Conservation (phyloP, 2,797 vertebrate genomes). For the Triplophysa yarkandensis region DNA sequence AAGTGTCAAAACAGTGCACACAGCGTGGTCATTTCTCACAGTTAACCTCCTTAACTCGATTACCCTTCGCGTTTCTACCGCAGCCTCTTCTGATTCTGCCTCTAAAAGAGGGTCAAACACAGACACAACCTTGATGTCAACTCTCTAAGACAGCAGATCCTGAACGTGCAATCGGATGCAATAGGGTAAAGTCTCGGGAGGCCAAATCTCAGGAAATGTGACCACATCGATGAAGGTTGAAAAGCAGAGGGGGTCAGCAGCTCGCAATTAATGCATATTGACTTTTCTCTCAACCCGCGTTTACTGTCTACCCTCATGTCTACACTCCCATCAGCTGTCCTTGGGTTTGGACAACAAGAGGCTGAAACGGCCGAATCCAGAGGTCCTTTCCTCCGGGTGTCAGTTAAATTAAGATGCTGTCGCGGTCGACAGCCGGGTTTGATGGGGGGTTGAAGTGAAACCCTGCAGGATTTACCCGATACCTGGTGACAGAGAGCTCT, state of each 20-base stretch:
- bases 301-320: conserved; percentile 30
- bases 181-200: not conserved
- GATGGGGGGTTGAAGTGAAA: not conserved
- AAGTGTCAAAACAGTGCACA: conserved; percentile 75
- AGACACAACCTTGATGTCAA: conserved; percentile 29
- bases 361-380: conserved; percentile 32
- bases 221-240: conserved; percentile 31
- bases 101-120: conserved; percentile 48
- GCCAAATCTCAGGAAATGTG: conserved; percentile 3
- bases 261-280: conserved; percentile 39
- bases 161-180: not conserved
- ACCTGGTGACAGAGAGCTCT: conserved; percentile 22
- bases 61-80: conserved; percentile 66
- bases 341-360: conserved; percentile 19
- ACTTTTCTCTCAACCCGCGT: conserved; percentile 39
- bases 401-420: conserved; percentile 8
- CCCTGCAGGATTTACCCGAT: conserved; percentile 16
- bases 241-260: conserved; percentile 27
- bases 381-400: conserved; percentile 24
- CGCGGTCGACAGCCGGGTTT: not conserved
- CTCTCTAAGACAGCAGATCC: conserved; percentile 12
- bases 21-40: conserved; percentile 76
- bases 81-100: conserved; percentile 41
- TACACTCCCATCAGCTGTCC: conserved; percentile 31
- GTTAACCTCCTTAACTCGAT: conserved; percentile 82